These are phyloP conservation scores for Erannis defoliaria DNA, from an alignment of 2,888 invertebrate genomes.

Conservation along the genomic window DNA sequence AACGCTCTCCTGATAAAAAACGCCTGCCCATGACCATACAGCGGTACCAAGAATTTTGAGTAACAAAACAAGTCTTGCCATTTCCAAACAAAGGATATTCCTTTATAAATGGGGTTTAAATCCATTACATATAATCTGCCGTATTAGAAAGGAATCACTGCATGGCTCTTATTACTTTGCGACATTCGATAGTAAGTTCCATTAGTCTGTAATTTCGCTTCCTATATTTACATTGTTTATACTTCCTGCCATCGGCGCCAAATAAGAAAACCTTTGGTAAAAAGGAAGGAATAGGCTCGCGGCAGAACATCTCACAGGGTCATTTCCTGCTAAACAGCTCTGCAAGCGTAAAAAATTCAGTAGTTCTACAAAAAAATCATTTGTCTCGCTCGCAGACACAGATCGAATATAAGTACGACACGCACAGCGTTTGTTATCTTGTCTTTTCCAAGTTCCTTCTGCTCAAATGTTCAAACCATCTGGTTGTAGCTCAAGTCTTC, in stretches of 20 bases:
- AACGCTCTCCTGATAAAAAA: no score
- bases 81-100: no score
- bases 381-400: slow-evolving; percentile 48
- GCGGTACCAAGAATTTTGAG: no score
- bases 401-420: slow-evolving; percentile 57
- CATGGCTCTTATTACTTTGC: no score
- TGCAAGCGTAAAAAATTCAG: slow-evolving; percentile 59
- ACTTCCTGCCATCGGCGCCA: not conserved
- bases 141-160: no score
- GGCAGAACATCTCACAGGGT: slow-evolving; percentile 27
- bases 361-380: slow-evolving; percentile 58
- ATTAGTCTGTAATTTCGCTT: no score
- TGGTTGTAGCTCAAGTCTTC: not conserved
- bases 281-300: slow-evolving; percentile 10
- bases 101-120: no score
- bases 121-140: no score
- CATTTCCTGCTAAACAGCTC: slow-evolving; percentile 56
- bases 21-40: no score
- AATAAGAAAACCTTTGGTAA: not conserved
- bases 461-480: slow-evolving; percentile 26
- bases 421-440: slow-evolving; percentile 32
- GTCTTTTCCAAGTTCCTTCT: slow-evolving; percentile 42
- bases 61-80: no score
- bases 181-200: no score
- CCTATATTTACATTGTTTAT: no score